These are phyloP conservation scores for Stegana nigrithorax DNA, from an alignment of 2,888 invertebrate genomes.

Conservation along the genomic window DNA sequence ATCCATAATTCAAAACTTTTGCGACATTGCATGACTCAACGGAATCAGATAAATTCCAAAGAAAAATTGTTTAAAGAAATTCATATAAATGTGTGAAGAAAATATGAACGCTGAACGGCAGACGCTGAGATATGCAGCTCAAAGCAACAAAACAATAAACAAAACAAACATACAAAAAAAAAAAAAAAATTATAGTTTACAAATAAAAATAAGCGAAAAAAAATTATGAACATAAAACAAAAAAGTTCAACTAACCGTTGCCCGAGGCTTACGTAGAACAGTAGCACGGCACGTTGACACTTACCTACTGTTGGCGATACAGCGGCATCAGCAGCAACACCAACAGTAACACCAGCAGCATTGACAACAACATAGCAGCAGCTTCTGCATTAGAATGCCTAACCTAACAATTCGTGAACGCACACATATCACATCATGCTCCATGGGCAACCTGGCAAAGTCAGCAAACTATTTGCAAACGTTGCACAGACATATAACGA, in stretches of 20 bases:
- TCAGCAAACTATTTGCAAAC: no score
- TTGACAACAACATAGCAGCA: constrained; percentile 19
- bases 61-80: constrained; percentile 46
- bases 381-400: constrained; percentile 18
- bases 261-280: constrained; percentile 44
- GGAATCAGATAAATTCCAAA: constrained; percentile 49
- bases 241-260: constrained; percentile 19
- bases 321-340: constrained; percentile 23
- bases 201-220: background rate
- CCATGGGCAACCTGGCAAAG: no score
- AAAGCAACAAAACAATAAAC: constrained; percentile 33
- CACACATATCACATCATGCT: constrained; percentile 41
- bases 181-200: constrained; percentile 27
- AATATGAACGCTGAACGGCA: constrained; percentile 15
- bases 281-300: constrained; percentile 56
- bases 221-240: no score
- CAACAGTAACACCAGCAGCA: no score
- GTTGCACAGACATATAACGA: no score
- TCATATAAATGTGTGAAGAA: background rate
- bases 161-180: constrained; percentile 49
- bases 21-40: constrained; percentile 55
- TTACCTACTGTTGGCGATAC: constrained; percentile 36
- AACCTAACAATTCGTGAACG: constrained; percentile 16
- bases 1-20: constrained; percentile 57
- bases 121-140: no score